phyloP scores from a whole-genome alignment of 2,888 invertebrate species.

The Odontomyia ornata region DNA sequence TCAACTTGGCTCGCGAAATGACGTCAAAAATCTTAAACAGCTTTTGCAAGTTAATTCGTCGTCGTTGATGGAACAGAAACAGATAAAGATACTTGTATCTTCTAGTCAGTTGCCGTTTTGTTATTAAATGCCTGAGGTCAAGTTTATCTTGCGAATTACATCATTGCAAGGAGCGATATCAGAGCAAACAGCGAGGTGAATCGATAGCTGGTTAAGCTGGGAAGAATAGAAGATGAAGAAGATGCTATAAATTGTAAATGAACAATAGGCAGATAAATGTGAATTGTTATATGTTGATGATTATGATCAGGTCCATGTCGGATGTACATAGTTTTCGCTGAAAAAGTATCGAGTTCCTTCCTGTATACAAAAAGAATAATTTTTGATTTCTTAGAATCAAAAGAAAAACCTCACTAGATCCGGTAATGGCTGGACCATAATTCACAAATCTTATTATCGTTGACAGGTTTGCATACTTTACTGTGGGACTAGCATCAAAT shows the following conservation, averaged over 20 bases:
- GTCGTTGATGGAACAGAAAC: neutral
- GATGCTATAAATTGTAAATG: slow-evolving; percentile 5
- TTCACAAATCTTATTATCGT: no score
- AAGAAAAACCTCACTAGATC: no score
- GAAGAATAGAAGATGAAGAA: neutral
- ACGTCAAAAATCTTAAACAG: slow-evolving; percentile 29
- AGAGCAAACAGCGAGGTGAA: neutral
- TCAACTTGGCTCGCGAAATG: neutral
- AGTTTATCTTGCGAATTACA: slow-evolving; percentile 48
- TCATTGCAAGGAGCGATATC: slow-evolving; percentile 42
- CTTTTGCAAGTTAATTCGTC: neutral
- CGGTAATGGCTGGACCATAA: no score
- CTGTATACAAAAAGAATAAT: neutral
- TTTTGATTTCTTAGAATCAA: no score
- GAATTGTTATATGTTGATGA: neutral
- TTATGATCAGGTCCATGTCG: neutral
- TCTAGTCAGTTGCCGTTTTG: slow-evolving; percentile 18
- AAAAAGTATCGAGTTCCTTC: slow-evolving; percentile 25
- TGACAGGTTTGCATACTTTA: no score
- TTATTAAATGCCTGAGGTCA: slow-evolving; percentile 49
- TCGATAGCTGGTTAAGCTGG: slow-evolving; percentile 1
- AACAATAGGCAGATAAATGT: slow-evolving; percentile 15
- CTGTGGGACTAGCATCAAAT: no score
- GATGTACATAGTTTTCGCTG: neutral
- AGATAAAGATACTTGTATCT: neutral